phyloP scores from a whole-genome alignment of 2,113 vertebrate species.

The Delphinus delphis region DNA sequence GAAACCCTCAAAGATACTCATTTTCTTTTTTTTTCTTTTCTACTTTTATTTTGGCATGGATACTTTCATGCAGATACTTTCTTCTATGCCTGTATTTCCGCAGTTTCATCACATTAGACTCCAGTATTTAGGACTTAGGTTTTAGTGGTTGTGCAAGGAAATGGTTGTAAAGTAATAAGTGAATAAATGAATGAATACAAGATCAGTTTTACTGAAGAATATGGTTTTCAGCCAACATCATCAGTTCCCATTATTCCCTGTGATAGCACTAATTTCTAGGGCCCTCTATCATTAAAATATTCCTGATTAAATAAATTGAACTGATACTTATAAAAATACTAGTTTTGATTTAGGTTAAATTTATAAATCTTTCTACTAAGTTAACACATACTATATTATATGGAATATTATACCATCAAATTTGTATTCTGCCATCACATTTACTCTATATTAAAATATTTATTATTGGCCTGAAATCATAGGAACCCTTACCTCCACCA shows the following conservation, averaged over 20 bases:
- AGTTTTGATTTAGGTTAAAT: background rate
- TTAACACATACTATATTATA: background rate
- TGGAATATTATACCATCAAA: background rate
- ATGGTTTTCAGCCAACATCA: background rate
- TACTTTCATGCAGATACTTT: background rate
- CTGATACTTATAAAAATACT: background rate
- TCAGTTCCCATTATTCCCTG: background rate
- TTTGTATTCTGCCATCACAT: background rate
- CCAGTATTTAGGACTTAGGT: background rate
- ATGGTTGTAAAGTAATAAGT: background rate
- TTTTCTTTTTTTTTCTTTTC: background rate
- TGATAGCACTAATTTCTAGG: background rate
- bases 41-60: background rate
- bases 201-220: background rate
- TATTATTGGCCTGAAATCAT: background rate
- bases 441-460: constrained; percentile 7
- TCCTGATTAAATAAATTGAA: background rate
- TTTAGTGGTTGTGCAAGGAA: background rate
- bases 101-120: background rate
- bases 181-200: background rate
- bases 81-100: background rate
- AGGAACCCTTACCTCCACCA: background rate
- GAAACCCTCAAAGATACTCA: background rate
- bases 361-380: constrained; percentile 14
- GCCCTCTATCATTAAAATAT: background rate